Base-by-base conservation (phyloP, 2,797 vertebrate genomes). In the Hoplostethus mediterraneus region DNA sequence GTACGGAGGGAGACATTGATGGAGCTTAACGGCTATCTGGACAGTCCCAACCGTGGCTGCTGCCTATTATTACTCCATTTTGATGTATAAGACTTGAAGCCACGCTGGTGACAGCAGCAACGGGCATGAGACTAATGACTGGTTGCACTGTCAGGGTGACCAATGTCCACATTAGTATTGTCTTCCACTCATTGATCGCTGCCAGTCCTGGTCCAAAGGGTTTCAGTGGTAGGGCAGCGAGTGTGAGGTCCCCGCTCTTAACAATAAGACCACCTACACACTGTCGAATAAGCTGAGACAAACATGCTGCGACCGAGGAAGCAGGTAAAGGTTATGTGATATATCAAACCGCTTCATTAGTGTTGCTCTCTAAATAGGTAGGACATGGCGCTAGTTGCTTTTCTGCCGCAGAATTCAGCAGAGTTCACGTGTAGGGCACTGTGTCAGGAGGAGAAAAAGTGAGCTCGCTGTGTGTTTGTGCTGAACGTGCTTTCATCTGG, bases 401-500 rank as follows among this genome's bases (percentile, higher is more conserved):
- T 71, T 61, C 52, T 65, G 21, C 71, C 66, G 87, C 60, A 63
- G 60, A 75, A 87, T 90, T 80, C 77, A 64, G 74, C 64, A 53
- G 86, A 91, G 90, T 92, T 91, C 90, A 93, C 60, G 87, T 63
- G 67, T 85, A 89, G 92, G 93, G 85, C 92, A 94, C 78, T 93
- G 87, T 94, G 93, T 94, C 91, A 93, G 90, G 79, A 51, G 78
- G 84, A 79, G 86, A 77, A 47, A 51, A 81, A 82, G 76, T 75
- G 84, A 72, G 87, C 81, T 79, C 5, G 58, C 54, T 73, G 79
- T 76, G 83, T 54, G 66, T 82, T 80, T 89, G 87, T 63, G 80
- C 79, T 79, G 77, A 81, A 91, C 79, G 77, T 64, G 88, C 91
- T 92, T 93, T 93, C 85, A 92, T 92, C 90, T 90, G 83, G 90